phyloP scores from a whole-genome alignment of 2,888 invertebrate species.

The Perdita meconis region DNA sequence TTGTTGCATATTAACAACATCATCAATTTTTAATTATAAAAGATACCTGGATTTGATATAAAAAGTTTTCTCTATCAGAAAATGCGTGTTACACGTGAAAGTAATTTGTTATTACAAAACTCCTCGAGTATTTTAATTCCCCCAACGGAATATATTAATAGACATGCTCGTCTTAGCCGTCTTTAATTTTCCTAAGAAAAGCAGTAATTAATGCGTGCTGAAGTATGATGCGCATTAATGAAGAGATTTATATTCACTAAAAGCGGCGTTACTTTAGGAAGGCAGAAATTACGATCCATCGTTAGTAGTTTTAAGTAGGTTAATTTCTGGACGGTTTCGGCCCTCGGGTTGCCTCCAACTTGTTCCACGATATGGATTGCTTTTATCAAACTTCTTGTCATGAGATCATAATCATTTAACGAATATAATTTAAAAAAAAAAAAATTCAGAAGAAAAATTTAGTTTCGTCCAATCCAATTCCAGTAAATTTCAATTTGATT shows the following conservation, averaged over 20 bases:
- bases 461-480: slow-evolving; percentile 18
- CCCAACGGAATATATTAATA: too few species aligned
- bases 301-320: slow-evolving; percentile 60
- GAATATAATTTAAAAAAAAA: slow-evolving; percentile 28
- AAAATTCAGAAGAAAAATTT: slow-evolving; percentile 41
- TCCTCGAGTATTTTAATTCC: too few species aligned
- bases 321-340: slow-evolving; percentile 59
- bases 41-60: too few species aligned
- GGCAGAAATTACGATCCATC: slow-evolving; percentile 51
- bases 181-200: neutral
- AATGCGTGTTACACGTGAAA: too few species aligned
- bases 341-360: slow-evolving; percentile 13
- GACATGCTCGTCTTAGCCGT: neutral
- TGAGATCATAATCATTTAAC: slow-evolving; percentile 35
- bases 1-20: too few species aligned
- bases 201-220: slow-evolving; percentile 2
- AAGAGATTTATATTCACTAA: slow-evolving; percentile 33
- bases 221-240: slow-evolving; percentile 19
- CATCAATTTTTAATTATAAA: too few species aligned
- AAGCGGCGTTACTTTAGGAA: slow-evolving; percentile 37
- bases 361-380: slow-evolving; percentile 17
- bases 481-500: too few species aligned
- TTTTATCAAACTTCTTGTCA: slow-evolving; percentile 56
- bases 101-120: too few species aligned
- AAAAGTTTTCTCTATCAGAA: too few species aligned